These are phyloP conservation scores for Tachystola acroxantha DNA, from an alignment of 2,888 invertebrate species.

Conservation along the genomic window DNA sequence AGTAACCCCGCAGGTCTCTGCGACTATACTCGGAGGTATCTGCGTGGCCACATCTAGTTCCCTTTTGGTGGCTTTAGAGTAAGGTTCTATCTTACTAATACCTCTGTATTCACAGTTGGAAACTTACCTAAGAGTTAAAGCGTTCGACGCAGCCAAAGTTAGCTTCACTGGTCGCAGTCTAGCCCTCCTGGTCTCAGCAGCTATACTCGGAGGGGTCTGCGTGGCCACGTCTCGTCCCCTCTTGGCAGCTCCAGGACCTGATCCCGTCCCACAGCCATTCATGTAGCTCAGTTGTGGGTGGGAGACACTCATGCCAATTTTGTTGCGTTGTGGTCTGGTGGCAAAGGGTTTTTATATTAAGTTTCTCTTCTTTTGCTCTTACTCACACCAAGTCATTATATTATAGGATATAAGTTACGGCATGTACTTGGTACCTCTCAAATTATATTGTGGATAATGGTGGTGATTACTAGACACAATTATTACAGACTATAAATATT, in stretches of 20 bases:
- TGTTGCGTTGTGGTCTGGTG: slow-evolving; percentile 58
- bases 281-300: slow-evolving; percentile 80
- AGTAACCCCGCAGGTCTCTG: no score
- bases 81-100: slow-evolving; percentile 41
- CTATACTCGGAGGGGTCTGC: slow-evolving; percentile 85
- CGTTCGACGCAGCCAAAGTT: slow-evolving; percentile 54
- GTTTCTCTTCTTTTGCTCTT: no score
- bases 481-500: no score
- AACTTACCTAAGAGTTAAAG: slow-evolving; percentile 56
- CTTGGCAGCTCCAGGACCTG: slow-evolving; percentile 31
- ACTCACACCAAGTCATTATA: no score
- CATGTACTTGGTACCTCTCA: no score
- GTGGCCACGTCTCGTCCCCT: slow-evolving; percentile 82
- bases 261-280: slow-evolving; percentile 68
- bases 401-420: no score
- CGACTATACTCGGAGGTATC: slow-evolving; percentile 83
- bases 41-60: slow-evolving; percentile 84
- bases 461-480: no score
- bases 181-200: slow-evolving; percentile 79
- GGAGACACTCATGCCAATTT: slow-evolving; percentile 75
- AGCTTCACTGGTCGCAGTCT: slow-evolving; percentile 55
- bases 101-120: no score
- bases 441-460: no score
- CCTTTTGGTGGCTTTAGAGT: slow-evolving; percentile 35
- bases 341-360: no score